Conservation (phyloP, 2,113 vertebrate genomes). For the Platysteira castanea region DNA sequence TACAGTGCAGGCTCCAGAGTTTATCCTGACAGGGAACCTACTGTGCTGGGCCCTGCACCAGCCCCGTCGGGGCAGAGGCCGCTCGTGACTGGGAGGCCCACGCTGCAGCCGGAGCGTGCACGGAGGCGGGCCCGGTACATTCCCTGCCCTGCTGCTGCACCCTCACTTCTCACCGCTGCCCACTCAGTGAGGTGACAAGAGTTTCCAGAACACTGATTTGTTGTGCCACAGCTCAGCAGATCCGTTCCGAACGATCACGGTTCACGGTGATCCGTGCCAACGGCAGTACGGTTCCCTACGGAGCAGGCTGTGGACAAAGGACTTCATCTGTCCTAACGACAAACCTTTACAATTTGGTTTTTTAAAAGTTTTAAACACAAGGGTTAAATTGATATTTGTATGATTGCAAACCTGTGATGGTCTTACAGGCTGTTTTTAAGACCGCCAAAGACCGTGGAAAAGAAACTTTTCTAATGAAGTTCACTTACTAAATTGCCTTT, state of each 20-base stretch:
- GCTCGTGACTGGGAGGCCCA: fast-evolving
- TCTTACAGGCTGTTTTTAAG: background rate
- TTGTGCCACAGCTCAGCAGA: background rate
- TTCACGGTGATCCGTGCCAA: fast-evolving
- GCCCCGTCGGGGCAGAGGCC: background rate
- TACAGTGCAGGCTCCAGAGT: background rate
- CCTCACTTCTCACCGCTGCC: background rate
- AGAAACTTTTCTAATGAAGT: background rate
- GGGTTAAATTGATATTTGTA: background rate
- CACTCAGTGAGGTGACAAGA: fast-evolving
- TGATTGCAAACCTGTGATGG: background rate
- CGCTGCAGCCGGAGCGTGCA: fast-evolving
- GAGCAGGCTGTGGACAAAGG: background rate
- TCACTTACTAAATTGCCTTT: background rate
- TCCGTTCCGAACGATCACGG: fast-evolving
- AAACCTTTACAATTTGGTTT: background rate
- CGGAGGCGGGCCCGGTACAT: fast-evolving
- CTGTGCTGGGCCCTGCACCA: background rate
- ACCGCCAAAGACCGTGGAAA: background rate
- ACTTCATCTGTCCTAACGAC: background rate
- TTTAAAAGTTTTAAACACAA: background rate
- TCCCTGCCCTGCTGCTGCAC: background rate
- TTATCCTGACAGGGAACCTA: background rate
- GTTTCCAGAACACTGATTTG: background rate
- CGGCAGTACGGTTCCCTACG: fast-evolving